A percentile compares a stretch with the other conserved stretches of the same genome.
phyloP scores from a whole-genome alignment of 2,888 invertebrate genomes.

The Caradrina kadenii region DNA sequence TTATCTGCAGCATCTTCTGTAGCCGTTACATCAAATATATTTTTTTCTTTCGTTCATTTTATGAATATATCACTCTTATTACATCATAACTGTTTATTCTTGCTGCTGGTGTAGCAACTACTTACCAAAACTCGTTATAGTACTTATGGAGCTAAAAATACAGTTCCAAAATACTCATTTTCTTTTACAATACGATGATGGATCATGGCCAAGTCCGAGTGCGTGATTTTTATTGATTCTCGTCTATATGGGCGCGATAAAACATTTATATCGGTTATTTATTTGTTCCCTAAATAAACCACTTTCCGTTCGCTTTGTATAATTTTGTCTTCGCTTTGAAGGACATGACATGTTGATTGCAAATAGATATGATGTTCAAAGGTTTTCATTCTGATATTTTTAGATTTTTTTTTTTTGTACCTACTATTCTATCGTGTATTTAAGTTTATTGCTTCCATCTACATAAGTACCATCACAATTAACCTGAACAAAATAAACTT shows the following conservation, averaged over 20 bases:
- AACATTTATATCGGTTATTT: constrained; percentile 66
- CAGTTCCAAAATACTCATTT: constrained; percentile 23
- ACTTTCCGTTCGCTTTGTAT: constrained; percentile 46
- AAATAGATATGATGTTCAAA: constrained; percentile 16
- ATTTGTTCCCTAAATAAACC: constrained; percentile 60
- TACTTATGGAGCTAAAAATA: constrained; percentile 37
- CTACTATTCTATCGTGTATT: no score
- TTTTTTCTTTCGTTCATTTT: no score
- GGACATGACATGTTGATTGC: constrained; percentile 41
- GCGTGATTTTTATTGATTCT: constrained; percentile 63
- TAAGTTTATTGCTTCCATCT: no score
- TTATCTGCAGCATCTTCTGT: background rate
- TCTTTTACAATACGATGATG: constrained; percentile 53
- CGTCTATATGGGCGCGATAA: constrained; percentile 60
- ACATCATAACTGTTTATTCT: background rate
- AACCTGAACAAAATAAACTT: no score
- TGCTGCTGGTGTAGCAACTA: constrained; percentile 8
- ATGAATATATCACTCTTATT: no score
- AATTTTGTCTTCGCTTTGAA: constrained; percentile 55
- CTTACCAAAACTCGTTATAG: constrained; percentile 9
- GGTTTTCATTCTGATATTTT: background rate
- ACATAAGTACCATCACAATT: no score
- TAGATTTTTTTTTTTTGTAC: background rate
- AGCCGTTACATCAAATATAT: no score
- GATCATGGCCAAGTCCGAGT: constrained; percentile 61